phyloP scores from a whole-genome alignment of 2,888 invertebrate genomes.

The Pyrochroa serraticornis region DNA sequence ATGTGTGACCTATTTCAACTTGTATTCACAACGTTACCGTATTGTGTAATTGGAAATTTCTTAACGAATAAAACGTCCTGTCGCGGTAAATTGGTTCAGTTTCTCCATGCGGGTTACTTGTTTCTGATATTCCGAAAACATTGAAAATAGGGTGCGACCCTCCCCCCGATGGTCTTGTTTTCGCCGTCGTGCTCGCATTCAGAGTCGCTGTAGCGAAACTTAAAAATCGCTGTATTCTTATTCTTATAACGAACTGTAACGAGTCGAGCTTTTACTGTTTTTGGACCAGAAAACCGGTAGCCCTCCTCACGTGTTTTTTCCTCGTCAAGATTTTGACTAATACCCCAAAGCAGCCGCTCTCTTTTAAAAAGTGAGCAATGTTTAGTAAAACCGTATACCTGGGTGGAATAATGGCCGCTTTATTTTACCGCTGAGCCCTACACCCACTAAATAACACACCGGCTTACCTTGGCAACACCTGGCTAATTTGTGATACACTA shows the following conservation, averaged over 20 bases:
- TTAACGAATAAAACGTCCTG: slow-evolving; percentile 38
- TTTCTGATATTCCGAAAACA: slow-evolving; percentile 25
- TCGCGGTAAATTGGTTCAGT: slow-evolving; percentile 3
- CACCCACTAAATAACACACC: slow-evolving; percentile 46
- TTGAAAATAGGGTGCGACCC: slow-evolving; percentile 18
- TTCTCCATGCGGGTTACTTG: slow-evolving; percentile 23
- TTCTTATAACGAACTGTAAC: slow-evolving; percentile 16
- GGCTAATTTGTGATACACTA: slow-evolving; percentile 48
- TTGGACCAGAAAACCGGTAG: slow-evolving; percentile 18
- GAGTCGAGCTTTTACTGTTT: slow-evolving; percentile 6
- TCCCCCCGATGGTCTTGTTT: slow-evolving; percentile 7
- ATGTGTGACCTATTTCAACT: slow-evolving; percentile 48
- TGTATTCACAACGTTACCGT: slow-evolving; percentile 39
- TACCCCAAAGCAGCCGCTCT: slow-evolving; percentile 15
- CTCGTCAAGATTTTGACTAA: slow-evolving; percentile 12
- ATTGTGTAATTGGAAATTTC: slow-evolving; percentile 44
- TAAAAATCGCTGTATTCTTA: slow-evolving; percentile 2
- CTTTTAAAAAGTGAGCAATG: slow-evolving; percentile 2
- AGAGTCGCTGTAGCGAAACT: slow-evolving; percentile 14
- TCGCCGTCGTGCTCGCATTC: slow-evolving; percentile 3
- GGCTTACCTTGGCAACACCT: slow-evolving; percentile 48
- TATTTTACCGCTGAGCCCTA: slow-evolving; percentile 39
- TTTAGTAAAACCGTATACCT: slow-evolving; percentile 33
- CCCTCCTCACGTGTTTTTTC: slow-evolving; percentile 17
- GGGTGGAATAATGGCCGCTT: slow-evolving; percentile 36